Percentiles rank a stretch among this genome's conserved stretches.
These are phyloP conservation scores for Drosophila equinoxialis DNA, from an alignment of 1,140 invertebrate species.

Conservation along the genomic window DNA sequence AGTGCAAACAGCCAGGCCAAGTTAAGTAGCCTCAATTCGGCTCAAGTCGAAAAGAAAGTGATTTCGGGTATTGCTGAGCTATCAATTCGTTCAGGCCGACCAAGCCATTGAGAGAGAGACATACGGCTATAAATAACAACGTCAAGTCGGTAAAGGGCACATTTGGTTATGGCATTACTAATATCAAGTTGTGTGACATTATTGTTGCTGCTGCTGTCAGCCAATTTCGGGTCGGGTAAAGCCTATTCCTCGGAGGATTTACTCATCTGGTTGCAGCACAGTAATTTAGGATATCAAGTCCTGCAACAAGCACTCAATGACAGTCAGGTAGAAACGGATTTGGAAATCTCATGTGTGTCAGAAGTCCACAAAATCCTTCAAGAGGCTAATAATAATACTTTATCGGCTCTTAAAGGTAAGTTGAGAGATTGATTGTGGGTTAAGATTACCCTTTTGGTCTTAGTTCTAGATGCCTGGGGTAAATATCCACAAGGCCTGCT, in stretches of 20 bases:
- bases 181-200: background rate
- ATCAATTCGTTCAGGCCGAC: background rate
- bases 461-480: conserved; percentile 76
- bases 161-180: conserved; percentile 27
- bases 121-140: conserved; percentile 29
- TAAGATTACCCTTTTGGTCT: background rate
- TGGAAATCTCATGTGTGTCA: conserved; percentile 30
- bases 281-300: conserved; percentile 66
- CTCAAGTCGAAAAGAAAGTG: conserved; percentile 4
- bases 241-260: conserved; percentile 48
- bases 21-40: background rate
- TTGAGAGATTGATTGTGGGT: accelerated
- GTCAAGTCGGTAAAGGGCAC: background rate
- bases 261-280: conserved; percentile 60
- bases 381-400: conserved; percentile 27
- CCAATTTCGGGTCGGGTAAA: background rate
- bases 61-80: background rate
- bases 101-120: conserved; percentile 5
- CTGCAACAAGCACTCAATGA: conserved; percentile 42
- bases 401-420: conserved; percentile 58
- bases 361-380: conserved; percentile 38
- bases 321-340: background rate
- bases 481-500: conserved; percentile 73
- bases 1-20: background rate
- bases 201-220: conserved; percentile 11